Base-by-base conservation (phyloP, 1,140 invertebrate genomes). In the Galleria mellonella region DNA sequence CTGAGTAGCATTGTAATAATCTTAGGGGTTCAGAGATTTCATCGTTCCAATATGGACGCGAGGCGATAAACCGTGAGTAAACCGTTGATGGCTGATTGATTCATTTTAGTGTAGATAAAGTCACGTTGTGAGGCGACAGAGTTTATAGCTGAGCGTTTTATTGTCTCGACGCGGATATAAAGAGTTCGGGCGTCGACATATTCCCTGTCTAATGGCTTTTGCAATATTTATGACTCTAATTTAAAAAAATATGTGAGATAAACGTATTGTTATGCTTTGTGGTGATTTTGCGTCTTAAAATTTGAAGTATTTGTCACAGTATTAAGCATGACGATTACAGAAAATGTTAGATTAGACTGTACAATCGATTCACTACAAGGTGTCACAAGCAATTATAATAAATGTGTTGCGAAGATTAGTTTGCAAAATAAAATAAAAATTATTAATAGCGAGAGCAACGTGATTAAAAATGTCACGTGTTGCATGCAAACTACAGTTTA, bases 21-120 rank as follows among this genome's bases (percentile, higher is more conserved):
- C 33, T 29, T 30, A 35, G 12, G 28, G 11, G 29, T 42, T 48
- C 43, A 11, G 39, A 46, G 43, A 47, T 47, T 47, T 46, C 43
- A 50, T 32, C 40, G 36, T 17, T 27, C 40, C n/a, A 32, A 38
- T 43, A 40, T 39, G 45, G 47, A 44, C 28, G 60, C 53, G 50
- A 36, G 49, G 33, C 61, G 51, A 59, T 67, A 70, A 62, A 65
- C 47, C 39, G 48, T 40, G 52, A 59, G 52, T 61, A 62, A 49
- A 54, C 51, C 38, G 62, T 70, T 70, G 63, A 72, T 64, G 54
- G 64, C 47, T 73, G 72, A 78, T 75, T 78, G 72, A 75, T 71
- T 75, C 62, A 73, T 74, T 73, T 65, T 51, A 59, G 48, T 53
- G 52, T 45, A 56, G 64, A 68, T 68, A 72, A 71, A 71, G 61